Evolutionary conservation across 2,888 invertebrate species (phyloP), one percentile per base, ranked within the genome.

Genomic region (Eucriotettix oculatus): DNA sequence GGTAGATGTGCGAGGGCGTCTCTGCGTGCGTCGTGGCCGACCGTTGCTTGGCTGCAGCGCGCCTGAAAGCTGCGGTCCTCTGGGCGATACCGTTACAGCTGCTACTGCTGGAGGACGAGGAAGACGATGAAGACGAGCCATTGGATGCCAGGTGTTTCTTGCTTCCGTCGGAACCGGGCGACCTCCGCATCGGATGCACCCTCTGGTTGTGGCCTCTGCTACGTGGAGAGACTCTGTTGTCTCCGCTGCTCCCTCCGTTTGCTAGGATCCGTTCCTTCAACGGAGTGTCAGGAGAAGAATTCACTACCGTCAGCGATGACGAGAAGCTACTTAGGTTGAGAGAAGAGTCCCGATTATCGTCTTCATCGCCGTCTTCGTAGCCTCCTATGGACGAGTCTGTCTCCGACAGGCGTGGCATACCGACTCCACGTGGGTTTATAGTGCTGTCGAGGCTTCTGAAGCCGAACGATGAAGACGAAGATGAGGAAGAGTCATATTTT

Each of bases 381-480:
- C 79, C 79, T 60, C 79, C 80, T 29, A 79, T 74, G 42, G 79
- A 79, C 10, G 79, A 77, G 57, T 68, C 66, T 11, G 67, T 67
- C 62, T 67, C 67, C 1, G 65, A 65, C 48, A 68, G 62, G n/a
- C 66, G 52, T 65, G 79, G 73, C 79, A 79, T 68, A 68, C 76
- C 64, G n/a, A n/a, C 48, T 12, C 48, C 48, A 73, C 69, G 57
- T 69, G 74, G 68, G 69, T 74, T 70, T 66, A 78, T 66, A 69
- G 77, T 76, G 64, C 81, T 79, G 64, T 84, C 83, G 63, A 83
- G 75, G 67, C 83, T 83, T 55, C 83, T 73, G 68, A 84, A 84
- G 10, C 83, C 81, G 70, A 82, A 78, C 43, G 79, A 78, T 10
- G 80, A 79, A 1, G 78, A 77, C 0, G 79, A 78, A 0, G 79